Base-by-base conservation (phyloP, 2,797 vertebrate genomes). In the Sebastes iracundus region DNA sequence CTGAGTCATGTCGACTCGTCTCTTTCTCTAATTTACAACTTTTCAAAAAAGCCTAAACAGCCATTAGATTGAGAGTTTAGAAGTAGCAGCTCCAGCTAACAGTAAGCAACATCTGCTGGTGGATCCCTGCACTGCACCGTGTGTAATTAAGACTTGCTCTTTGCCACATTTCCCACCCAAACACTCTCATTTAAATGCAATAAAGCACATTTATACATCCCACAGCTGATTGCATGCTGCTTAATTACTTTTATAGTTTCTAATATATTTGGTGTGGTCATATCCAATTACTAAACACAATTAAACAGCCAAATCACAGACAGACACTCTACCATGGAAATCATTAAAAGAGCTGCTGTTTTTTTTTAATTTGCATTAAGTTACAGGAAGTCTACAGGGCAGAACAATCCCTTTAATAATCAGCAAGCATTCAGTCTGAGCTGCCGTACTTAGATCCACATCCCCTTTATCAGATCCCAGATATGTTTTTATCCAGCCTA, bases 1-100 rank as follows among this genome's bases (percentile, higher is more conserved):
- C 88, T 59, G 81, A 90, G 76, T 90, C 86, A 81, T 71, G 88
- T 60, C n/a, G 77, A 87, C 76, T 81, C 86, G 55, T 76, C 78
- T 72, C 61, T 82, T 76, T 62, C 53, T 75, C 64, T 76, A 72
- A 87, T 82, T 59, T 85, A 69, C 64, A 74, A 58, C 65, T 27
- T 73, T 71, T 82, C 35, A 20, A 58, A 74, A 72, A 78, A 35
- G 63, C 72, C 80, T 35, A 74, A 81, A 52, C 53, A 42, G 64
- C 32, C 53, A 77, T 81, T 65, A 77, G 75, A 82, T 18, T 30
- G 33, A 8, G 55, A 62, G 67, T 61, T 18, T 35, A 25, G 20
- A 14, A 70, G 77, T 6, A 62, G 65, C 80, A 23, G 75, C 82
- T 71, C 38, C 12, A 16, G 20, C 25, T 58, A 61, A 84, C 76